Evolutionary conservation across 2,797 vertebrate genomes (phyloP).

Genomic region (Choloepus didactylus): DNA sequence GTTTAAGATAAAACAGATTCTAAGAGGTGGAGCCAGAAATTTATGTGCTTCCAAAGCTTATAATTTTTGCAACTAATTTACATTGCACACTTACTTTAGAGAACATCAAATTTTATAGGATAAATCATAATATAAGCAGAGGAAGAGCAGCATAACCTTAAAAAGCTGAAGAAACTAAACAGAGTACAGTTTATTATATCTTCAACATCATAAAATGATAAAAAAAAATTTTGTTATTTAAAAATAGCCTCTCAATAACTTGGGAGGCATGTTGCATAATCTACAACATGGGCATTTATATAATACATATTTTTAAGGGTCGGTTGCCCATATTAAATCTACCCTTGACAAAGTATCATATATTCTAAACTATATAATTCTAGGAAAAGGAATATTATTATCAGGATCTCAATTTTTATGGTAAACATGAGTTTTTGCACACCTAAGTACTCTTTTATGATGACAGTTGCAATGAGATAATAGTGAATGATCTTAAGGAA

Average conservation of each 20-base stretch:
- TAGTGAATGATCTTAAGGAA: neutral
- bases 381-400: neutral
- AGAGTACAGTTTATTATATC: neutral
- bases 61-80: neutral
- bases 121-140: neutral
- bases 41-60: neutral
- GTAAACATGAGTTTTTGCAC: neutral
- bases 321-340: neutral
- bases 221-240: constrained; percentile 7
- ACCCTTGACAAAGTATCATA: neutral
- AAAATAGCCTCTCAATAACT: neutral
- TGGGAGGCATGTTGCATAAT: neutral
- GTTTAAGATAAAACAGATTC: neutral
- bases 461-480: neutral
- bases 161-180: neutral
- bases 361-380: neutral
- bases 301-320: neutral
- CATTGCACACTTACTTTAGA: neutral
- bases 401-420: neutral
- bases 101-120: neutral
- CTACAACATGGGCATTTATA: neutral
- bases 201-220: neutral
- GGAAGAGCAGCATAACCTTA: neutral
- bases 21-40: neutral
- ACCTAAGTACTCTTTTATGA: neutral